Base-by-base conservation (phyloP, 1,140 invertebrate genomes). In the Protaetia brevitarsis region DNA sequence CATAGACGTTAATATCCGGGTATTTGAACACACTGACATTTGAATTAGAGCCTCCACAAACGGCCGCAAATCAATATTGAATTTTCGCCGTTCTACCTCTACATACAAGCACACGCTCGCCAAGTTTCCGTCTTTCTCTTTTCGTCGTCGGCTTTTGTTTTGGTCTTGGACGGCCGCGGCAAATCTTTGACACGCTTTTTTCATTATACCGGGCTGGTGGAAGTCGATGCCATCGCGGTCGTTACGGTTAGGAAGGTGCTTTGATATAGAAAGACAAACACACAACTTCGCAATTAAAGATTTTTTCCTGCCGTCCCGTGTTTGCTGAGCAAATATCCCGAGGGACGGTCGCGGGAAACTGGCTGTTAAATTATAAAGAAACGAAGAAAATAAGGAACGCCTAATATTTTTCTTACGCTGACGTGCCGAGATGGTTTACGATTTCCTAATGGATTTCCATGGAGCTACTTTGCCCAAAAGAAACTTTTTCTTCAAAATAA, bases 1-100 rank as follows among this genome's bases (percentile, higher is more conserved):
- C 41, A 23, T 51, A 51, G 41, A 51, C 41, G 41, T 51, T 51
- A 51, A 51, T 51, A 51, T 51, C 41, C 41, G 41, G 41, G 41
- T 51, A 51, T 51, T 51, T n/a, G 16, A 51, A 51, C 41, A 51
- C 16, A 19, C 41, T 51, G 41, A 51, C 41, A 51, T 51, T 51
- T 51, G 41, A 51, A 51, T 51, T 51, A 51, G 16, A 21, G 41
- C 19, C 16, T 21, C 16, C 41, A 21, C 41, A 51, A 23, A 51
- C 19, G 41, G 13, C 41, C 41, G 41, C 41, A 51, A 51, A 51
- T 51, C 41, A 51, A 51, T 51, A 51, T 51, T 51, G 41, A 51
- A 3, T 23, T 51, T 51, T 51, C 16, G 41, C 41, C 41, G 41
- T 21, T 51, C 19, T 51, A 23, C 31, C 31, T 34, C 31, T n/a